phyloP scores from a whole-genome alignment of 2,797 vertebrate species.

The Euphonia xanthogaster region DNA sequence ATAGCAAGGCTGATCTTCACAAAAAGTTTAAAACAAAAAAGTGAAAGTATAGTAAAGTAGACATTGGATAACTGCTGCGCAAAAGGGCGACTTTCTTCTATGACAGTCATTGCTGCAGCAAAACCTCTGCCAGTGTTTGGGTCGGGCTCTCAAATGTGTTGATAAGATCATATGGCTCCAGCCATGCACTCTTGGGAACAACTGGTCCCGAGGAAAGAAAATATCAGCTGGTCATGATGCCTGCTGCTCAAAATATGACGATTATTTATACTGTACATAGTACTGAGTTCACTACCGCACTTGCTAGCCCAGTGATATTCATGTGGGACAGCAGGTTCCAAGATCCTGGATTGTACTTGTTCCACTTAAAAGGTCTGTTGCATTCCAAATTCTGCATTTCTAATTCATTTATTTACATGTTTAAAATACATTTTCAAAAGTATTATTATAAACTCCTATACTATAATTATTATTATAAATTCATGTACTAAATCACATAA shows the following conservation, averaged over 20 bases:
- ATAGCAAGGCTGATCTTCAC: conserved; percentile 95
- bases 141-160: conserved; percentile 75
- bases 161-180: conserved; percentile 79
- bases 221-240: conserved; percentile 80
- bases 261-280: conserved; percentile 80
- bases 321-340: conserved; percentile 2
- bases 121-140: conserved; percentile 66
- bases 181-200: conserved; percentile 77
- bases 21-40: conserved; percentile 98
- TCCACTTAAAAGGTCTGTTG: conserved; percentile 26
- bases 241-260: conserved; percentile 76
- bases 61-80: conserved; percentile 89
- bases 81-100: conserved; percentile 88
- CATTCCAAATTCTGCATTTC: not conserved
- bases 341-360: conserved; percentile 34
- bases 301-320: conserved; percentile 51
- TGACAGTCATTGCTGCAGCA: conserved; percentile 86
- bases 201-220: conserved; percentile 80
- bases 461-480: no score
- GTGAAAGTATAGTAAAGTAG: conserved; percentile 95
- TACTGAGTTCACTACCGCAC: conserved; percentile 60
- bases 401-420: not conserved
- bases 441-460: not conserved
- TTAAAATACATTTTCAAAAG: not conserved
- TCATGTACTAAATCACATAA: not conserved